phyloP scores from a whole-genome alignment of 2,113 vertebrate species.

The Tenebrosternarchus preto region DNA sequence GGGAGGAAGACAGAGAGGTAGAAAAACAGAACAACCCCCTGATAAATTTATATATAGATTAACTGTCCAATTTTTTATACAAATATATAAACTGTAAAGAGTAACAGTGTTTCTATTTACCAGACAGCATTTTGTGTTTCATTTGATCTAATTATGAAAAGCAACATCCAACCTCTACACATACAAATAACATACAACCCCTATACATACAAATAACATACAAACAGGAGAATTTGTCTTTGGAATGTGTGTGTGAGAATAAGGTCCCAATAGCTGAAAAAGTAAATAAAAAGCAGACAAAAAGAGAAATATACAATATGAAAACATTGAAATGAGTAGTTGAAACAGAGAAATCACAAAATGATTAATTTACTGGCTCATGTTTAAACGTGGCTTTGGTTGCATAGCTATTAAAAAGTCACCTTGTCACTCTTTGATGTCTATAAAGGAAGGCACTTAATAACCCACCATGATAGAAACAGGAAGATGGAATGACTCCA shows the following conservation, averaged over 20 bases:
- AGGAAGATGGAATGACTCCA: too few species aligned
- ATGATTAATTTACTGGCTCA: too few species aligned
- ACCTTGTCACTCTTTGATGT: too few species aligned
- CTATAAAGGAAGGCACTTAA: too few species aligned
- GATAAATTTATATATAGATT: constrained; percentile 8
- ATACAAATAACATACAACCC: constrained; percentile 2
- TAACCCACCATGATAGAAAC: too few species aligned
- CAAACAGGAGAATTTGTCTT: background rate
- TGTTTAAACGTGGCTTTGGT: too few species aligned
- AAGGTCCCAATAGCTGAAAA: background rate
- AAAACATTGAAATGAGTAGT: too few species aligned
- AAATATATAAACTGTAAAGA: constrained; percentile 20
- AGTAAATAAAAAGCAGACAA: too few species aligned
- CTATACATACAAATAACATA: constrained; percentile 9
- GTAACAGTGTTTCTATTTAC: background rate
- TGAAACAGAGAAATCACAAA: too few species aligned
- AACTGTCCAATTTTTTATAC: constrained; percentile 31
- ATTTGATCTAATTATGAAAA: constrained; percentile 7
- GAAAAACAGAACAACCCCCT: background rate
- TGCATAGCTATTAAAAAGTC: too few species aligned
- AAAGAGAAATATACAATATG: too few species aligned
- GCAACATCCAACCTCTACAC: background rate
- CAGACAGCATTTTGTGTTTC: constrained; percentile 6
- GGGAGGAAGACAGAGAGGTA: background rate
- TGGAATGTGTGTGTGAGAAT: background rate